Percentiles rank a stretch among this genome's conserved stretches.
Conservation (phyloP, 2,797 vertebrate genomes). For the Cirrhinus molitorella region DNA sequence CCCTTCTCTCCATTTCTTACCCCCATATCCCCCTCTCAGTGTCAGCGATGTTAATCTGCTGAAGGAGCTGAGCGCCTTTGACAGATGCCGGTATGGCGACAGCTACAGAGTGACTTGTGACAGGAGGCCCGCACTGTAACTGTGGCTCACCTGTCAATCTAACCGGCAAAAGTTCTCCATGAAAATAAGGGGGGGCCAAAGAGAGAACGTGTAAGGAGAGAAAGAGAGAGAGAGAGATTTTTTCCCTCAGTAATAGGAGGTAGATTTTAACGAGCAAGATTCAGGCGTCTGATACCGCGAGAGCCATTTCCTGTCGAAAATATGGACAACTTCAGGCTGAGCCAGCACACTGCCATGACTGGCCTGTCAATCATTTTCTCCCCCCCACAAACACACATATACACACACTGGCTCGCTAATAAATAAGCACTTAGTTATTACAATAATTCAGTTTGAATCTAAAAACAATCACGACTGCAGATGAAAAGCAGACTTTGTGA, state of each 20-base stretch:
- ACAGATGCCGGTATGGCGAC: constrained; percentile 49
- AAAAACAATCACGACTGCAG: neutral
- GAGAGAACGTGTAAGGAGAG: neutral
- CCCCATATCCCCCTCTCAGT: constrained; percentile 11
- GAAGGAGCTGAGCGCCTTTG: constrained; percentile 52
- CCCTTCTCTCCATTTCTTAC: constrained; percentile 19
- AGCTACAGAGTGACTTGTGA: constrained; percentile 56
- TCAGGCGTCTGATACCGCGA: constrained; percentile 46
- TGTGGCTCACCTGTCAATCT: constrained; percentile 56
- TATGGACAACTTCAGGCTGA: constrained; percentile 46
- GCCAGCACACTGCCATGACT: constrained; percentile 45
- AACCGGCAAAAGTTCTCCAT: constrained; percentile 34
- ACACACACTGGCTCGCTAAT: neutral
- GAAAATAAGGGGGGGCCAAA: constrained; percentile 15
- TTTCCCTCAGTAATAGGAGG: constrained; percentile 32
- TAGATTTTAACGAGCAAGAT: constrained; percentile 56
- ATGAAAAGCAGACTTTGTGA: neutral
- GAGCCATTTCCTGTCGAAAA: constrained; percentile 57
- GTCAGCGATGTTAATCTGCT: constrained; percentile 52
- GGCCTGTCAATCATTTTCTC: constrained; percentile 45
- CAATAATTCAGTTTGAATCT: neutral
- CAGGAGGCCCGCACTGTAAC: constrained; percentile 55
- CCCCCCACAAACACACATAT: neutral
- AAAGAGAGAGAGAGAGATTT: neutral
- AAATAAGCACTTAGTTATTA: neutral